phyloP scores from a whole-genome alignment of 35 echinoderm and acorn worm species.

The Heliocidaris tuberculata region DNA sequence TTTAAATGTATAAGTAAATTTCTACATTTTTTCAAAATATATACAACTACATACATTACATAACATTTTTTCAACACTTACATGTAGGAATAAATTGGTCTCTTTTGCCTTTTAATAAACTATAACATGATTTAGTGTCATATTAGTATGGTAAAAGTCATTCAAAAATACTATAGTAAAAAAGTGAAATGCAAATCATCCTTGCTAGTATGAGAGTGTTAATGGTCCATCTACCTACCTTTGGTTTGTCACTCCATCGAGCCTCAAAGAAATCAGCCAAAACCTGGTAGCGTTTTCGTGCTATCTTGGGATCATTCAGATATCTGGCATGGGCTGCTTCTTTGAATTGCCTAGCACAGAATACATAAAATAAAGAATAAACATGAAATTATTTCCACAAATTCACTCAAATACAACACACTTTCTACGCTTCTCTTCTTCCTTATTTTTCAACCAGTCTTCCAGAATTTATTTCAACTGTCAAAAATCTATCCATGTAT shows the following conservation, averaged over 20 bases:
- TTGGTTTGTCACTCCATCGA: conserved; percentile 74
- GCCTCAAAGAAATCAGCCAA: conserved; percentile 93
- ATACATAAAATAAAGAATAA: not conserved
- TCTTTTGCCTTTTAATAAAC: too few relatives aligned
- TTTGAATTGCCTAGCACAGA: conserved; percentile 80
- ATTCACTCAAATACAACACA: not conserved
- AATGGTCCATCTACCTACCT: not conserved
- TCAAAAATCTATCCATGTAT: too few relatives aligned
- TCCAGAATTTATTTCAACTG: too few relatives aligned
- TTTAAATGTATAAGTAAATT: too few relatives aligned
- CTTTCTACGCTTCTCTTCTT: not conserved
- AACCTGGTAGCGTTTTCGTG: conserved; percentile 65
- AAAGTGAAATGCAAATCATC: not conserved
- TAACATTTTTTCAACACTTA: too few relatives aligned
- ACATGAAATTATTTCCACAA: not conserved
- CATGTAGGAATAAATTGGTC: too few relatives aligned
- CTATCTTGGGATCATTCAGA: conserved; percentile 56
- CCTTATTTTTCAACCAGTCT: not conserved
- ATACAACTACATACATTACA: too few relatives aligned
- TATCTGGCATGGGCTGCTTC: conserved; percentile 86
- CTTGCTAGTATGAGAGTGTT: not conserved
- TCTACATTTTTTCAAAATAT: too few relatives aligned
- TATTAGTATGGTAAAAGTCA: too few relatives aligned
- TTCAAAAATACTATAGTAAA: too few relatives aligned
- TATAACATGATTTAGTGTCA: too few relatives aligned